phyloP scores from a whole-genome alignment of 2,113 vertebrate species.

The Triplophysa rosa region DNA sequence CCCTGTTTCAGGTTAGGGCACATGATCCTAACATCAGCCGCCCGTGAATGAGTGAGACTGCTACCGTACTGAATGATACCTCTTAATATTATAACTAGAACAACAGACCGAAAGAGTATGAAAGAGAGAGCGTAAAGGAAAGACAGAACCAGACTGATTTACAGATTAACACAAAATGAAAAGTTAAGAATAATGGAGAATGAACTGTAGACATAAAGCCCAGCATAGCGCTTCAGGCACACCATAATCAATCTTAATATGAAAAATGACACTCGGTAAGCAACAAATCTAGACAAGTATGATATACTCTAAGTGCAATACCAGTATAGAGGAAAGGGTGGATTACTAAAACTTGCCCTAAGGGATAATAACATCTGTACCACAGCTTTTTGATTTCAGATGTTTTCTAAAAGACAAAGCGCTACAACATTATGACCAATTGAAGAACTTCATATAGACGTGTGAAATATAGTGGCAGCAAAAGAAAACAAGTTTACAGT shows the following conservation, averaged over 20 bases:
- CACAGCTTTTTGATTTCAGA: background rate
- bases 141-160: slow-evolving; percentile 26
- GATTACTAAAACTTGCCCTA: background rate
- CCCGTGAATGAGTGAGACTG: slow-evolving; percentile 87
- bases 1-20: slow-evolving; percentile 92
- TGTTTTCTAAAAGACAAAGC: background rate
- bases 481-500: background rate
- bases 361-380: slow-evolving; percentile 10
- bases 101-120: slow-evolving; percentile 66
- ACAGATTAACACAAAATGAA: background rate
- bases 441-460: background rate
- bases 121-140: slow-evolving; percentile 44
- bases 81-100: slow-evolving; percentile 72
- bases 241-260: background rate
- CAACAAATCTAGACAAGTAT: slow-evolving; percentile 20
- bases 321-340: slow-evolving; percentile 9
- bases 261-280: slow-evolving; percentile 7
- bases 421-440: background rate
- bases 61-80: slow-evolving; percentile 77
- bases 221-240: slow-evolving; percentile 22
- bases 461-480: background rate
- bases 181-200: too few relatives aligned
- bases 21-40: slow-evolving; percentile 84
- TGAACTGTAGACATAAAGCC: background rate
- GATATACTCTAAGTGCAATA: slow-evolving; percentile 46